Percentiles rank a stretch among this genome's conserved stretches.
Conservation (phyloP, 2,797 vertebrate genomes). For the Hapalemur alaotrensis region DNA sequence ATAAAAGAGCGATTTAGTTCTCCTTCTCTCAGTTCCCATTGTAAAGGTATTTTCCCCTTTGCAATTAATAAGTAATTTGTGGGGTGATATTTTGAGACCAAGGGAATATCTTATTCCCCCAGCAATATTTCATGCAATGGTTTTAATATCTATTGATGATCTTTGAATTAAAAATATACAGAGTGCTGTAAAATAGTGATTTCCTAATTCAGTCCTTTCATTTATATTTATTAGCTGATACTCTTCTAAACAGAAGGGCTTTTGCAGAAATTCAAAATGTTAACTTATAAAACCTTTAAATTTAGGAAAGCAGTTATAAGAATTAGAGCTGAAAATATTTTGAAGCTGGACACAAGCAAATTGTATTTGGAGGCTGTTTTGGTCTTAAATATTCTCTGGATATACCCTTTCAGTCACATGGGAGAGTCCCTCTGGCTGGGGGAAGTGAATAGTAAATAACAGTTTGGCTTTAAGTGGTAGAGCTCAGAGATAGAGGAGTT, state of each 20-base stretch:
- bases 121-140: background rate
- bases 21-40: background rate
- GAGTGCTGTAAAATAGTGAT: background rate
- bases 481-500: background rate
- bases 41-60: background rate
- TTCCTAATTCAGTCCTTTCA: background rate
- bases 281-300: background rate
- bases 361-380: background rate
- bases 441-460: background rate
- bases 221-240: background rate
- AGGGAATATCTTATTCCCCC: background rate
- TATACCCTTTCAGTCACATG: background rate
- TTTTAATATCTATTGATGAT: background rate
- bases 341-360: background rate
- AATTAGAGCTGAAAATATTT: background rate
- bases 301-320: background rate
- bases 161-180: background rate
- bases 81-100: background rate
- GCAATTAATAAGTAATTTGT: background rate
- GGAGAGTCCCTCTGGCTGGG: background rate
- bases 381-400: background rate
- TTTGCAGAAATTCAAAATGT: background rate
- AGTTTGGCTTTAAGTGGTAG: background rate
- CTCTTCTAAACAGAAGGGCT: background rate
- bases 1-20: background rate